These are phyloP conservation scores for Lophius americanus DNA, from an alignment of 2,797 vertebrate genomes.

Conservation along the genomic window DNA sequence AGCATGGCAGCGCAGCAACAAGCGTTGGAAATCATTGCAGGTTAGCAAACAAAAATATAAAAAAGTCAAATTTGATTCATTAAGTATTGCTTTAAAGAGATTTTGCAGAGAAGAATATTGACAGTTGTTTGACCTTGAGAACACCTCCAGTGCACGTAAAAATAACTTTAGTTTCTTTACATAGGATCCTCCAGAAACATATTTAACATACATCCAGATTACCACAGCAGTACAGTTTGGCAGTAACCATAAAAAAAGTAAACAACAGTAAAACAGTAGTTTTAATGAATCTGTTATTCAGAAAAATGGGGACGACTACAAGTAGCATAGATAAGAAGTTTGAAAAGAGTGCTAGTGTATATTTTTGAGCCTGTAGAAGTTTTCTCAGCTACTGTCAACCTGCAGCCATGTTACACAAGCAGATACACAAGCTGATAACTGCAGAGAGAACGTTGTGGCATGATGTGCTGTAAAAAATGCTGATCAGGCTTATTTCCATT, in stretches of 20 bases:
- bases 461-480: conserved; percentile 34
- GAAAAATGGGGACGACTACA: background rate
- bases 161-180: background rate
- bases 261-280: no score
- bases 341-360: conserved; percentile 26
- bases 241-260: background rate
- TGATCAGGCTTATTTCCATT: conserved; percentile 51
- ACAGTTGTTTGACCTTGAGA: background rate
- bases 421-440: conserved; percentile 37
- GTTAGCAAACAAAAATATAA: background rate
- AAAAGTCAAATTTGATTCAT: background rate
- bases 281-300: background rate
- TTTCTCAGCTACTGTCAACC: conserved; percentile 34
- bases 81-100: no score
- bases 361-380: conserved; percentile 20
- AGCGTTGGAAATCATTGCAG: background rate
- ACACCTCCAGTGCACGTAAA: background rate
- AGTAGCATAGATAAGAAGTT: background rate
- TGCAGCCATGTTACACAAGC: conserved; percentile 35
- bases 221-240: no score
- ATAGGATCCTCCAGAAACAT: no score
- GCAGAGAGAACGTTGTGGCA: conserved; percentile 27
- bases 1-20: background rate
- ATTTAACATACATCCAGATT: no score
- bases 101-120: background rate